A percentile compares a stretch with the other conserved stretches of the same genome.
phyloP scores from a whole-genome alignment of 2,888 invertebrate species.

The Drosophila anomelani region DNA sequence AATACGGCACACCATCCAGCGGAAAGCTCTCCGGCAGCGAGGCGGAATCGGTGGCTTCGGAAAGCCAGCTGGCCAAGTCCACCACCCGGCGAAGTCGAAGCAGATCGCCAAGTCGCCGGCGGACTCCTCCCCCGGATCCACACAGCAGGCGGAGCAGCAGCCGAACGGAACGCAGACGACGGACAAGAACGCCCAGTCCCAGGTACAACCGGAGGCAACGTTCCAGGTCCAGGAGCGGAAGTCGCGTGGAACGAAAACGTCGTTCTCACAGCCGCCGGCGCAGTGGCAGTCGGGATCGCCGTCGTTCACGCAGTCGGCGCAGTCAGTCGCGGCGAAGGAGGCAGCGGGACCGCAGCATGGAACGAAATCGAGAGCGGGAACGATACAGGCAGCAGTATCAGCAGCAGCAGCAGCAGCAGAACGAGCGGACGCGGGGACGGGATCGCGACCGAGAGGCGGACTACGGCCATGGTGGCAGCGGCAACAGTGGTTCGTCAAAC shows the following conservation, averaged over 20 bases:
- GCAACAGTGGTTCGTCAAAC: constrained; percentile 54
- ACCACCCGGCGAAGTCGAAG: constrained; percentile 62
- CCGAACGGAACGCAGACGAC: constrained; percentile 59
- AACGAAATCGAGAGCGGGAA: constrained; percentile 66
- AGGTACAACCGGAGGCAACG: constrained; percentile 53
- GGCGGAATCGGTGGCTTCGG: constrained; percentile 64
- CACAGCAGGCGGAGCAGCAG: constrained; percentile 60
- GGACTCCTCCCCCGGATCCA: constrained; percentile 57
- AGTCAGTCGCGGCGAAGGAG: constrained; percentile 77
- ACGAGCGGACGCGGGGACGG: constrained; percentile 30
- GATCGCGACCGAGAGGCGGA: constrained; percentile 56
- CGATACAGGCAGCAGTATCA: constrained; percentile 66
- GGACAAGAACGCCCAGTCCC: constrained; percentile 64
- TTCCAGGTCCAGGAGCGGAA: constrained; percentile 61
- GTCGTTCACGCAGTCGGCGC: constrained; percentile 79
- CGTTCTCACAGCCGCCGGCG: constrained; percentile 67
- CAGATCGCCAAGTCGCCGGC: constrained; percentile 64
- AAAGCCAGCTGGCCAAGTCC: constrained; percentile 42
- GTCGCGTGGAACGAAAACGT: constrained; percentile 61
- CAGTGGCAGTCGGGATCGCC: constrained; percentile 68
- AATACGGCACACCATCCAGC: constrained; percentile 85
- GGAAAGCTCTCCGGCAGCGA: constrained; percentile 81
- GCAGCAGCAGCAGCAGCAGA: constrained; percentile 49
- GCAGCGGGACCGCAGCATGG: constrained; percentile 69
- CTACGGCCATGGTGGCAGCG: constrained; percentile 50